A percentile compares a stretch with the other conserved stretches of the same genome.
phyloP scores from a whole-genome alignment of 2,888 invertebrate genomes.

The Drosophila demipolita region DNA sequence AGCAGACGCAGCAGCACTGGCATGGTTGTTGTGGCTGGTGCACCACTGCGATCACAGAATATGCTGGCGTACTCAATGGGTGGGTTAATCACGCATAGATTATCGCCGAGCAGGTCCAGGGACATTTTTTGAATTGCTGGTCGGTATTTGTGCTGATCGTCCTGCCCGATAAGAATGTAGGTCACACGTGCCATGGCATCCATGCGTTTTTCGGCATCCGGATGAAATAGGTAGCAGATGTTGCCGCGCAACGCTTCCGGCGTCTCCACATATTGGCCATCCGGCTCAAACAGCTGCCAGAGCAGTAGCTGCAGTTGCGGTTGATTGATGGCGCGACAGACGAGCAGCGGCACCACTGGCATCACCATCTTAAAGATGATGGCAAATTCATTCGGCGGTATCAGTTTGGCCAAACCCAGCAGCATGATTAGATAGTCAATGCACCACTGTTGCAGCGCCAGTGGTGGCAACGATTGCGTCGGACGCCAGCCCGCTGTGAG shows the following conservation, averaged over 20 bases:
- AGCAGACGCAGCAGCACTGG: slow-evolving; percentile 77
- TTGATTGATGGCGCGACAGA: slow-evolving; percentile 56
- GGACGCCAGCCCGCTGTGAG: slow-evolving; percentile 45
- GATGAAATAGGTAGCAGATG: slow-evolving; percentile 77
- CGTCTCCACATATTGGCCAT: slow-evolving; percentile 58
- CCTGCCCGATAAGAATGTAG: slow-evolving; percentile 66
- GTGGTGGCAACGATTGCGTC: neutral
- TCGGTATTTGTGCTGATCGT: slow-evolving; percentile 53
- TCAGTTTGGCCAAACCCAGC: slow-evolving; percentile 72
- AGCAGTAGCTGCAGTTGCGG: slow-evolving; percentile 48
- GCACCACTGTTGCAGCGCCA: slow-evolving; percentile 59
- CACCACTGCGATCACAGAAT: slow-evolving; percentile 54
- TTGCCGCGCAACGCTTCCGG: slow-evolving; percentile 76
- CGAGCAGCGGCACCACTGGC: slow-evolving; percentile 71
- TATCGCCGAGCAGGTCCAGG: slow-evolving; percentile 70
- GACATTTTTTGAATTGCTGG: slow-evolving; percentile 66
- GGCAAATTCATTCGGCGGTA: slow-evolving; percentile 60
- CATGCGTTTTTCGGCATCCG: slow-evolving; percentile 59
- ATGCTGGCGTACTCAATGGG: slow-evolving; percentile 68
- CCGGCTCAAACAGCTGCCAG: slow-evolving; percentile 79
- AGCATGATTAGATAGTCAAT: slow-evolving; percentile 77
- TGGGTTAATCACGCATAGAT: slow-evolving; percentile 70
- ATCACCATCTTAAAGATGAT: slow-evolving; percentile 70
- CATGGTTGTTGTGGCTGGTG: slow-evolving; percentile 40
- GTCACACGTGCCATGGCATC: slow-evolving; percentile 76